Conservation (phyloP, 2,888 invertebrate species). For the Diarsia rubi region DNA sequence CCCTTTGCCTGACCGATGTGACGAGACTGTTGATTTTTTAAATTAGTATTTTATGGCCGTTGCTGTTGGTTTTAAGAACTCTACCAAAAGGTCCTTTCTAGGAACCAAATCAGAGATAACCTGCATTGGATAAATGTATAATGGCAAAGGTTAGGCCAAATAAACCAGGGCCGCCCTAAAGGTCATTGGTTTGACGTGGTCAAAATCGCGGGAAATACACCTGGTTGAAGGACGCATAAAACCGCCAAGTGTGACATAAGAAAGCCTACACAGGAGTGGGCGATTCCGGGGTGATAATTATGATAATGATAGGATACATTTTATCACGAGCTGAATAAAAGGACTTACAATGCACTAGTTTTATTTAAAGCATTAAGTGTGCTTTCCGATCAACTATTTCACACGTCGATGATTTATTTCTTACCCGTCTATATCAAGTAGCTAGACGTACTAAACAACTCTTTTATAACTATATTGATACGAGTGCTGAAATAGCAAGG, state of each 20-base stretch:
- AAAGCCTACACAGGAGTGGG: too few relatives aligned
- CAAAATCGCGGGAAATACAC: too few relatives aligned
- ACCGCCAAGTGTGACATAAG: too few relatives aligned
- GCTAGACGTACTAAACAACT: conserved; percentile 17
- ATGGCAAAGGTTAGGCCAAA: too few relatives aligned
- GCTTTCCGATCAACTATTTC: not conserved
- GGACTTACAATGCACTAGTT: too few relatives aligned
- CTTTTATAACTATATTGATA: conserved; percentile 19
- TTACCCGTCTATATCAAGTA: not conserved
- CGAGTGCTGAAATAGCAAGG: conserved; percentile 21
- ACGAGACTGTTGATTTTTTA: conserved; percentile 45
- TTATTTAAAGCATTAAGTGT: not conserved
- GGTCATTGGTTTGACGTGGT: too few relatives aligned
- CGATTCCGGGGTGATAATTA: too few relatives aligned
- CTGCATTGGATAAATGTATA: not conserved
- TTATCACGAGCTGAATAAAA: too few relatives aligned
- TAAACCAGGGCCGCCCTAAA: too few relatives aligned
- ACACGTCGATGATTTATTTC: not conserved
- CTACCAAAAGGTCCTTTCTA: not conserved
- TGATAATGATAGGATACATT: too few relatives aligned
- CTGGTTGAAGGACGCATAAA: too few relatives aligned
- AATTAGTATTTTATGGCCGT: not conserved
- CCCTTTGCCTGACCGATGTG: conserved; percentile 50
- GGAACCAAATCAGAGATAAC: not conserved
- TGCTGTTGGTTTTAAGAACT: not conserved